Evolutionary conservation across 2,113 vertebrate genomes (phyloP).

Genomic region (Synodontis membranacea): DNA sequence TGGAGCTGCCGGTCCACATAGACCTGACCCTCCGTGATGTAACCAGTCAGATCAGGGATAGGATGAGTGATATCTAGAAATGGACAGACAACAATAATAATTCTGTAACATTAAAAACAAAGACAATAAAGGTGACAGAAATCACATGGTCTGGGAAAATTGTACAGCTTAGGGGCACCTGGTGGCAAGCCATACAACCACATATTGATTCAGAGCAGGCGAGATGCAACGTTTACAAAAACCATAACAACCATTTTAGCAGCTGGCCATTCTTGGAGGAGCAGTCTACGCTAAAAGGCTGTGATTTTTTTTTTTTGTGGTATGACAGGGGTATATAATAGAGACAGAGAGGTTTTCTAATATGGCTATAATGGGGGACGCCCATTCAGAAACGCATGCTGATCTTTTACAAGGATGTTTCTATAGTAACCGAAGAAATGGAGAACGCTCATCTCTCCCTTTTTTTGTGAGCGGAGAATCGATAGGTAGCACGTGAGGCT

Average conservation of each 20-base stretch:
- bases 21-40: constrained; percentile 82
- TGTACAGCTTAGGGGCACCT: too few species aligned
- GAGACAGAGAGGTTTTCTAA: constrained; percentile 41
- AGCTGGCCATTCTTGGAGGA: background rate
- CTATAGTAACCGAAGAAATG: constrained; percentile 66
- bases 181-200: background rate
- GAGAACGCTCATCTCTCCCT: constrained; percentile 44
- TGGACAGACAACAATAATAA: constrained; percentile 25
- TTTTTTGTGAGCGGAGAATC: constrained; percentile 31
- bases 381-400: constrained; percentile 55
- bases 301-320: background rate
- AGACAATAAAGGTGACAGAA: background rate
- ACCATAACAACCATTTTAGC: constrained; percentile 11
- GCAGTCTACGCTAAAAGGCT: constrained; percentile 2
- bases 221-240: constrained; percentile 7
- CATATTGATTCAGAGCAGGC: background rate
- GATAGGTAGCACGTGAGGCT: constrained; percentile 20
- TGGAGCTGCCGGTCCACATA: constrained; percentile 81
- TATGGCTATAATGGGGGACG: constrained; percentile 44
- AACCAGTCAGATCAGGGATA: constrained; percentile 81
- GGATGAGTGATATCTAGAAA: constrained; percentile 79
- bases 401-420: constrained; percentile 58
- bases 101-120: background rate
- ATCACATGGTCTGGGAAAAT: background rate
- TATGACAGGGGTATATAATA: constrained; percentile 6